Percentiles rank a stretch among this genome's conserved stretches.
These are phyloP conservation scores for Bombus breviceps DNA, from an alignment of 1,140 invertebrate genomes.

Conservation along the genomic window DNA sequence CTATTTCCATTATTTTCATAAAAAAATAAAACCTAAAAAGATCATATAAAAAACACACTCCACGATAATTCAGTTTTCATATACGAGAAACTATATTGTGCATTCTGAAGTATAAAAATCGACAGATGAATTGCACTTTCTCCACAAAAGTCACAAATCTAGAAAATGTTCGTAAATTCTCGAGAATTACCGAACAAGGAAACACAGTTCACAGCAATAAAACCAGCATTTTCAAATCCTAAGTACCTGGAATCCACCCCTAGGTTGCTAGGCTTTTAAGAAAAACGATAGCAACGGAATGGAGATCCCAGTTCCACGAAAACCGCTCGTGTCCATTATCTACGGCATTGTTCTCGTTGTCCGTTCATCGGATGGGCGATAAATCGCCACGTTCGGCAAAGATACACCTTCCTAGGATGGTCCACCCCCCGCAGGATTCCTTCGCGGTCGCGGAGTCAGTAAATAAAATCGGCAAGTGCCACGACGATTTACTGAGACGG, in stretches of 20 bases:
- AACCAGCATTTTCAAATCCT: too few relatives aligned
- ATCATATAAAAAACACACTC: too few relatives aligned
- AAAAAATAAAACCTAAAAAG: too few relatives aligned
- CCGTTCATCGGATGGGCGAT: slow-evolving; percentile 56
- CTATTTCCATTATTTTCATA: too few relatives aligned
- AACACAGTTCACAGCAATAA: too few relatives aligned
- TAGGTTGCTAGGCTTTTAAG: neutral
- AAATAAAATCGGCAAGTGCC: slow-evolving; percentile 73
- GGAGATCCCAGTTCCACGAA: slow-evolving; percentile 52
- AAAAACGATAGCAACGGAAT: neutral
- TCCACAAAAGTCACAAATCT: too few relatives aligned
- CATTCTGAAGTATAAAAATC: too few relatives aligned
- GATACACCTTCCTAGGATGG: slow-evolving; percentile 38
- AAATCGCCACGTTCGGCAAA: slow-evolving; percentile 51
- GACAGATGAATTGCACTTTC: too few relatives aligned
- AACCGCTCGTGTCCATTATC: slow-evolving; percentile 62
- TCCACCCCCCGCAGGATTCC: slow-evolving; percentile 52
- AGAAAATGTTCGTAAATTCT: too few relatives aligned
- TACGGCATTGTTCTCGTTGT: slow-evolving; percentile 61
- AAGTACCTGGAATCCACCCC: neutral
- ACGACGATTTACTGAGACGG: slow-evolving; percentile 68
- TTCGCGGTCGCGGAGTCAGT: slow-evolving; percentile 41
- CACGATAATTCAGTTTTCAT: too few relatives aligned
- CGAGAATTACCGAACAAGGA: too few relatives aligned
- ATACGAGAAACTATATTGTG: too few relatives aligned